phyloP scores from a whole-genome alignment of 2,797 vertebrate species.

The Lacerta viridis region DNA sequence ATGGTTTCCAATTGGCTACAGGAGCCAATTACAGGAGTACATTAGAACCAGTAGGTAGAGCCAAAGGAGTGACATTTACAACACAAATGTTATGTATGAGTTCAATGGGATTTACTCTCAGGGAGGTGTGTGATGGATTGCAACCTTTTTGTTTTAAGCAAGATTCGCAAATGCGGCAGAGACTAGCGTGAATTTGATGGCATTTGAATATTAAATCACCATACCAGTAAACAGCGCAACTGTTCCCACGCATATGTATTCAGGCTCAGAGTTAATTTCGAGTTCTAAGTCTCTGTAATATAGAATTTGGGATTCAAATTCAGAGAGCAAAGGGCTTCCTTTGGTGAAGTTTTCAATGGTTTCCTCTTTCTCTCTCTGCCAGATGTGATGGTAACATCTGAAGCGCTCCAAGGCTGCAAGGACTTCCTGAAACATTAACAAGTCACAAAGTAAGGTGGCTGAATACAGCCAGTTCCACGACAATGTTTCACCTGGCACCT shows the following conservation, averaged over 20 bases:
- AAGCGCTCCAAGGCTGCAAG: slow-evolving; percentile 86
- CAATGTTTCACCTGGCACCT: neutral
- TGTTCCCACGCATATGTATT: slow-evolving; percentile 89
- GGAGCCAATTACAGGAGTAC: too few relatives aligned
- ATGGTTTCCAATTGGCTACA: too few relatives aligned
- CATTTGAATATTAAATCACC: slow-evolving; percentile 14
- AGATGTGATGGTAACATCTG: slow-evolving; percentile 90
- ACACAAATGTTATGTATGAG: neutral
- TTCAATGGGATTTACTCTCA: neutral
- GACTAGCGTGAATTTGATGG: neutral
- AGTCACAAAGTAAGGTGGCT: slow-evolving; percentile 14
- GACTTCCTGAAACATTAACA: slow-evolving; percentile 85
- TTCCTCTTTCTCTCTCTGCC: slow-evolving; percentile 91
- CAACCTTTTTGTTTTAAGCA: neutral
- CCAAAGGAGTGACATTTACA: neutral
- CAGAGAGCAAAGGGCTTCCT: slow-evolving; percentile 86
- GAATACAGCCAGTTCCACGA: neutral
- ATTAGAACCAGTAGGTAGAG: neutral
- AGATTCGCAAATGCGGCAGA: neutral
- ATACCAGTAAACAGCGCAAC: slow-evolving; percentile 91
- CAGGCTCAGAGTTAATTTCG: slow-evolving; percentile 92
- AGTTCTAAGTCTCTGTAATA: slow-evolving; percentile 89
- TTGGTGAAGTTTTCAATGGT: slow-evolving; percentile 84
- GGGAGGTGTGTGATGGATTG: neutral
- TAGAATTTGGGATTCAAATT: slow-evolving; percentile 94